phyloP scores from a whole-genome alignment of 2,113 vertebrate genomes.

The Otolemur garnettii region DNA sequence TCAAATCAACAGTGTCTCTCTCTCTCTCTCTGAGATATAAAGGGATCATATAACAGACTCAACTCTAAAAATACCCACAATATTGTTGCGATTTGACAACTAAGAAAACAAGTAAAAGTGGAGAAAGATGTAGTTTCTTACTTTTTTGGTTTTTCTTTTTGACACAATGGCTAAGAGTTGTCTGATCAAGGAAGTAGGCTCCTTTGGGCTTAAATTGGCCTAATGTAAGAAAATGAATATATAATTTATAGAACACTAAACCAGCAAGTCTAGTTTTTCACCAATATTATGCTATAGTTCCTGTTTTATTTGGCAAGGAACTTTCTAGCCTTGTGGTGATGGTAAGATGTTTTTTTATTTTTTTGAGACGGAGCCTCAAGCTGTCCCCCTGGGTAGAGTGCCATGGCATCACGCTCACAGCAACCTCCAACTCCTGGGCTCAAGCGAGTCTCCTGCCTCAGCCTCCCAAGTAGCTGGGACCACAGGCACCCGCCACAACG shows the following conservation, averaged over 20 bases:
- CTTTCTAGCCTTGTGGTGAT: neutral
- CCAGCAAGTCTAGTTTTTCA: constrained; percentile 31
- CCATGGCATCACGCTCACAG: no score
- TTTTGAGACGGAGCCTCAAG: no score
- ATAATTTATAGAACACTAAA: neutral
- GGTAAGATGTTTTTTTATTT: no score
- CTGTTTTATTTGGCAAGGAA: constrained; percentile 46
- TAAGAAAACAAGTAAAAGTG: constrained; percentile 11
- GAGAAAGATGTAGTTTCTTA: neutral
- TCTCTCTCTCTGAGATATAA: neutral
- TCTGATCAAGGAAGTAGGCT: neutral
- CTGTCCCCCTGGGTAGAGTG: no score
- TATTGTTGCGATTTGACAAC: neutral
- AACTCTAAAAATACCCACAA: neutral
- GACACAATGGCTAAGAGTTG: neutral
- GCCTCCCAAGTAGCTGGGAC: no score
- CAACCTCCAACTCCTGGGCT: no score
- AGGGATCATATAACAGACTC: neutral
- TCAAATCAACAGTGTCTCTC: neutral
- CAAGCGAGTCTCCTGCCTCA: no score
- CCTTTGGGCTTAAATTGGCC: neutral
- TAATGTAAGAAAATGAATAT: neutral
- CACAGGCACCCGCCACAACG: no score
- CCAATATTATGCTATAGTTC: neutral
- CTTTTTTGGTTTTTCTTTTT: neutral